phyloP scores from a whole-genome alignment of 2,797 vertebrate genomes.

The Ficedula albicollis region DNA sequence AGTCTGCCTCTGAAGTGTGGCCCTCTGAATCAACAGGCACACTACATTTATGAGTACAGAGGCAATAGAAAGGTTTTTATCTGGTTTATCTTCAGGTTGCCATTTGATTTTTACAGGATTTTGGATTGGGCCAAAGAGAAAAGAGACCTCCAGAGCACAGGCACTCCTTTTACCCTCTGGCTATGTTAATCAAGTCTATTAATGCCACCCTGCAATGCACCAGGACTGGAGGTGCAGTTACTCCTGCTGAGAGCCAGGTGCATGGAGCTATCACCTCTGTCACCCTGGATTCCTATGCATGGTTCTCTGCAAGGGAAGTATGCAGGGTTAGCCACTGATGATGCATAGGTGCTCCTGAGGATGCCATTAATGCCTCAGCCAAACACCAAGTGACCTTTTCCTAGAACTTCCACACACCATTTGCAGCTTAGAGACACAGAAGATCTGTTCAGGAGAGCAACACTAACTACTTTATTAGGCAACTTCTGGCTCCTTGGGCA shows the following conservation, averaged over 20 bases:
- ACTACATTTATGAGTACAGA: not conserved
- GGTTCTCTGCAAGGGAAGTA: slow-evolving; percentile 21
- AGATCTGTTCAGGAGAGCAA: slow-evolving; percentile 70
- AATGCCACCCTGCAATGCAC: not conserved
- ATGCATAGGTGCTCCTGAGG: slow-evolving; percentile 68
- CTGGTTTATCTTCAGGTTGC: not conserved
- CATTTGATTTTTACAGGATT: not conserved
- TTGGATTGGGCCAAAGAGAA: not conserved
- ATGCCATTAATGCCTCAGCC: slow-evolving; percentile 71
- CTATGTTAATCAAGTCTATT: not conserved
- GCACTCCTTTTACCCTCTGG: not conserved
- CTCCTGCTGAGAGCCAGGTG: not conserved
- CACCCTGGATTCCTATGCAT: not conserved
- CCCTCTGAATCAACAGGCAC: not conserved
- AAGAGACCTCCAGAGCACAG: not conserved
- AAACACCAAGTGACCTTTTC: slow-evolving; percentile 77
- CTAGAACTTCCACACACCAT: slow-evolving; percentile 70
- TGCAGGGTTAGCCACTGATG: slow-evolving; percentile 35
- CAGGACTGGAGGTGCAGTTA: not conserved
- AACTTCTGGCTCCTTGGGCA: slow-evolving; percentile 65
- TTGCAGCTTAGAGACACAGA: slow-evolving; percentile 65
- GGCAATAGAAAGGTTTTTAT: not conserved
- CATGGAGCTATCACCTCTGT: not conserved
- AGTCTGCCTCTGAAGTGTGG: not conserved
- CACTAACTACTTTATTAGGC: slow-evolving; percentile 74